Conservation (phyloP, 2,113 vertebrate species). For the Mormoops blainvillei region DNA sequence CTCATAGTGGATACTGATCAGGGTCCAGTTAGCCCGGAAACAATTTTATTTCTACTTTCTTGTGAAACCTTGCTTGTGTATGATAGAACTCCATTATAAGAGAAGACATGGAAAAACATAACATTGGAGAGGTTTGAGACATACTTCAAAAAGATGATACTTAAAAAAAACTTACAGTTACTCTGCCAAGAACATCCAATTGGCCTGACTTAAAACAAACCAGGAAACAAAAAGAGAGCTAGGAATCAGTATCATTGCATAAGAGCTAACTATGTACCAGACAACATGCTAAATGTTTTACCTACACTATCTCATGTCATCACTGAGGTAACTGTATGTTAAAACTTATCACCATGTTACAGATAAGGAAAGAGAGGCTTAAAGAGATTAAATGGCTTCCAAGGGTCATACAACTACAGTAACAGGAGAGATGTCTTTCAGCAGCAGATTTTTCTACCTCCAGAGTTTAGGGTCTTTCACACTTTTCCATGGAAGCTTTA, state of each 20-base stretch:
- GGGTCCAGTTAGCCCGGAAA: neutral
- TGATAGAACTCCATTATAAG: neutral
- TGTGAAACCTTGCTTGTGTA: neutral
- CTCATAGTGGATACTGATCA: neutral
- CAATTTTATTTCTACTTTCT: neutral
- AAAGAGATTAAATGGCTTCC: neutral
- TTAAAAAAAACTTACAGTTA: neutral
- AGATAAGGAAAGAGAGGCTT: neutral
- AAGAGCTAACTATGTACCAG: neutral
- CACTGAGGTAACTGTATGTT: neutral
- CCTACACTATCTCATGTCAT: neutral
- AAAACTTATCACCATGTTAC: neutral
- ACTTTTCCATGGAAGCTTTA: neutral
- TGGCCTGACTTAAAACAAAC: neutral
- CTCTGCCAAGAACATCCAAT: neutral
- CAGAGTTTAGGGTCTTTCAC: neutral
- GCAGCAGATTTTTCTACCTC: neutral
- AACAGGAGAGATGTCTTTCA: neutral
- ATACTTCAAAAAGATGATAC: neutral
- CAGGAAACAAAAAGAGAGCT: neutral
- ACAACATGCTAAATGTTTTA: neutral
- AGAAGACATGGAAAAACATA: neutral
- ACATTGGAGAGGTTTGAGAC: neutral
- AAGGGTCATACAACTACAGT: neutral
- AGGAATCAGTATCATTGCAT: neutral